Percentiles rank a stretch among this genome's conserved stretches.
Conservation (phyloP, 1,140 invertebrate species). For the Micrasema minimum region DNA sequence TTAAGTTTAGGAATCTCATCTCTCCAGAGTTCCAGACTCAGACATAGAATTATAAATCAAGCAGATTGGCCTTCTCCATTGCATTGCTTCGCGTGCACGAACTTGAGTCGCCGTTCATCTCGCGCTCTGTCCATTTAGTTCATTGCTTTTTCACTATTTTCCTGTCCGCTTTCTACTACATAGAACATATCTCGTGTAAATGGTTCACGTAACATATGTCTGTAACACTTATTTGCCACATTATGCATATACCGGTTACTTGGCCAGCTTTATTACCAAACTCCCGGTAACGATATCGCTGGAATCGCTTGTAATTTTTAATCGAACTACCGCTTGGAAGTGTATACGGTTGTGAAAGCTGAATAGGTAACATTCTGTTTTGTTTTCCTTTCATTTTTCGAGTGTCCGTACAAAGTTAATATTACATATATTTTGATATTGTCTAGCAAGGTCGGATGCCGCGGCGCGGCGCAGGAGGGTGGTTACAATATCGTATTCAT, state of each 20-base stretch:
- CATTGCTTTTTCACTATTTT: slow-evolving; percentile 14
- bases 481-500: background rate
- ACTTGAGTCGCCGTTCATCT: slow-evolving; percentile 17
- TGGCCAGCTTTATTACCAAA: slow-evolving; percentile 29
- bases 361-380: slow-evolving; percentile 11
- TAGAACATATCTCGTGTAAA: slow-evolving; percentile 29
- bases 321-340: slow-evolving; percentile 6
- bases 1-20: too few species aligned
- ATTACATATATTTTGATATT: slow-evolving; percentile 6
- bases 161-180: slow-evolving; percentile 30
- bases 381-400: slow-evolving; percentile 31
- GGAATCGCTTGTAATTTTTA: slow-evolving; percentile 23
- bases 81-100: too few species aligned
- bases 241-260: slow-evolving; percentile 31
- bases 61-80: too few species aligned
- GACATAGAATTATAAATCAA: too few species aligned
- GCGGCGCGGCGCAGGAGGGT: background rate
- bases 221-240: slow-evolving; percentile 36
- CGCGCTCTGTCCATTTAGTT: background rate
- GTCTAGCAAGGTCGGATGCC: slow-evolving; percentile 22
- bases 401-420: slow-evolving; percentile 7
- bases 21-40: too few species aligned
- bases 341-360: slow-evolving; percentile 27
- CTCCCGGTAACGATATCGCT: slow-evolving; percentile 24
- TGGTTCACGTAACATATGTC: slow-evolving; percentile 30